A percentile compares a stretch with the other conserved stretches of the same genome.
Conservation (phyloP, 2,888 invertebrate species). For the Drosophila rubida region DNA sequence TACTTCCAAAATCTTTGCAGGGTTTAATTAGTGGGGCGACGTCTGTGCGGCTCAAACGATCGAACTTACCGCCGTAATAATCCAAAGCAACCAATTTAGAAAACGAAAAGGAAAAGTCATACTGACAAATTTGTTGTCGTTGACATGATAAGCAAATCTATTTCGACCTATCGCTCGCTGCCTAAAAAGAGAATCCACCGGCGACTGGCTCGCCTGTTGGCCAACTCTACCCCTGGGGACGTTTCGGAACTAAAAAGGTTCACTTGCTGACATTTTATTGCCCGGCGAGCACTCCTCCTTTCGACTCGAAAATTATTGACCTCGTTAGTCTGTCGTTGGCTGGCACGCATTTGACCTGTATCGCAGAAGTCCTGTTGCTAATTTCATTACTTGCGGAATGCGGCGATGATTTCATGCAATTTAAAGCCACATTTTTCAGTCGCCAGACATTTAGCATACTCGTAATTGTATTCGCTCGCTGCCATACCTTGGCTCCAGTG, state of each 20-base stretch:
- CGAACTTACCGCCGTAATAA: conserved; percentile 54
- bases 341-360: conserved; percentile 19
- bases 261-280: conserved; percentile 41
- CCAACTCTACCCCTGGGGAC: conserved; percentile 2
- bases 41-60: background rate
- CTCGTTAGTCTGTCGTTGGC: conserved; percentile 40
- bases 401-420: conserved; percentile 82
- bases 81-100: conserved; percentile 50
- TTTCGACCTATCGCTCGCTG: conserved; percentile 28
- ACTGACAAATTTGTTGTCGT: conserved; percentile 40
- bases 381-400: conserved; percentile 80
- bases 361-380: conserved; percentile 53
- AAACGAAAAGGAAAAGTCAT: conserved; percentile 55
- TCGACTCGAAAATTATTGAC: conserved; percentile 40
- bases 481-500: background rate
- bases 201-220: background rate
- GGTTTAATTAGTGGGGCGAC: background rate
- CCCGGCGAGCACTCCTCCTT: conserved; percentile 12
- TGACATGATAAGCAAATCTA: conserved; percentile 60
- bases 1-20: conserved; percentile 48
- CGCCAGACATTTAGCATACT: conserved; percentile 69
- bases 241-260: conserved; percentile 50
- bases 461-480: conserved; percentile 52
- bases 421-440: conserved; percentile 78
- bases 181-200: conserved; percentile 5